Evolutionary conservation across 2,888 invertebrate genomes (phyloP).

Genomic region (Plutella xylostella): DNA sequence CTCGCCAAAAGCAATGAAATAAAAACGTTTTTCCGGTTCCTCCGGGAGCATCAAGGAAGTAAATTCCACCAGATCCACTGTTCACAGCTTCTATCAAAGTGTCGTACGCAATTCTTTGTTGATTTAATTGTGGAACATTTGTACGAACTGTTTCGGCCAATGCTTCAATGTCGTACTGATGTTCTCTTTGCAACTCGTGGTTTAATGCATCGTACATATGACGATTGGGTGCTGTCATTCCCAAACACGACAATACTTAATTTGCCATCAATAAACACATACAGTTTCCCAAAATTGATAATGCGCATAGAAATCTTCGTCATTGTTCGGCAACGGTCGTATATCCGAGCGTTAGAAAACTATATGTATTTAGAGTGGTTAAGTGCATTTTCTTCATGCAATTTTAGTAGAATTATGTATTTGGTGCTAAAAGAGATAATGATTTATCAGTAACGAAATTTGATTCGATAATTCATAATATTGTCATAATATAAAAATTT

Average conservation of each 20-base stretch:
- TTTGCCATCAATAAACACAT: conserved; percentile 18
- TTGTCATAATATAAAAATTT: too few relatives aligned
- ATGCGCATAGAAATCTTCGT: too few relatives aligned
- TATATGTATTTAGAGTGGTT: too few relatives aligned
- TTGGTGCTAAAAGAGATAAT: too few relatives aligned
- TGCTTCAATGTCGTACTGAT: conserved; percentile 15
- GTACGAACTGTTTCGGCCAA: conserved; percentile 20
- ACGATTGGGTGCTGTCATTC: conserved; percentile 19
- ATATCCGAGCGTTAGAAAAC: too few relatives aligned
- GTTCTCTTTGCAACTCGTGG: conserved; percentile 12
- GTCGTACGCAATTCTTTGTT: conserved; percentile 3
- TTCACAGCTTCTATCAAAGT: conserved; percentile 1
- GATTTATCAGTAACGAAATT: too few relatives aligned
- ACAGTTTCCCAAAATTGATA: not conserved
- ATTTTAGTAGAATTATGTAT: too few relatives aligned
- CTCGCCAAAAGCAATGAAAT: conserved; percentile 6
- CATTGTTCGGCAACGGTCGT: too few relatives aligned
- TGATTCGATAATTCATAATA: too few relatives aligned
- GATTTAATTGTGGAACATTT: conserved; percentile 2
- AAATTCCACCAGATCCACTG: not conserved
- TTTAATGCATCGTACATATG: conserved; percentile 16
- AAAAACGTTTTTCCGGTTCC: conserved; percentile 7
- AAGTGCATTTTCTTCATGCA: too few relatives aligned
- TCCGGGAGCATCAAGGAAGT: conserved; percentile 7
- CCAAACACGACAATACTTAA: conserved; percentile 23